Percentiles rank a stretch among this genome's conserved stretches.
Evolutionary conservation across 2,888 invertebrate species (phyloP).

Genomic region (Sthenelais limicola): DNA sequence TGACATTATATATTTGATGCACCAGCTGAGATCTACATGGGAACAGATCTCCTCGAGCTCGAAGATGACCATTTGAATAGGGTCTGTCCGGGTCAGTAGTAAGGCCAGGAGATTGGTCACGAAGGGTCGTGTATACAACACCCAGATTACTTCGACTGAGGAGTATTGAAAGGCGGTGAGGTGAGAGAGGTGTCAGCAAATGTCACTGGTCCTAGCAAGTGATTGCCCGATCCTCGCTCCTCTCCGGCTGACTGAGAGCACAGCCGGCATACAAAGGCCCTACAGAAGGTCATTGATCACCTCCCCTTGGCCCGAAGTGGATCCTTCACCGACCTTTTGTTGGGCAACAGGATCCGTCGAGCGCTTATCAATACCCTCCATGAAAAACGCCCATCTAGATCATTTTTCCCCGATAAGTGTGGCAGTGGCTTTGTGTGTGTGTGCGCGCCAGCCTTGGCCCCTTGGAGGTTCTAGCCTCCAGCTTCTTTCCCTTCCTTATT

Average conservation of each 20-base stretch:
- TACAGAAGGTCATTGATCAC: neutral
- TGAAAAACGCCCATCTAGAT: slow-evolving; percentile 34
- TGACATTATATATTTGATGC: too few species aligned
- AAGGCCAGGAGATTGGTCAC: neutral
- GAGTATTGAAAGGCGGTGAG: slow-evolving; percentile 5
- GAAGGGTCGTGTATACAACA: neutral
- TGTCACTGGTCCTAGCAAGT: neutral
- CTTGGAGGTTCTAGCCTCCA: neutral
- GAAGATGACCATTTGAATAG: too few species aligned
- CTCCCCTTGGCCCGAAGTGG: slow-evolving; percentile 29
- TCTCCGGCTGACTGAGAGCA: neutral
- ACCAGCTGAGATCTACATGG: too few species aligned
- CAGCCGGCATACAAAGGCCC: slow-evolving; percentile 18
- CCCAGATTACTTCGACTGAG: neutral
- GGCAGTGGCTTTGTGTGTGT: neutral
- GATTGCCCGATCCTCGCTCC: slow-evolving; percentile 28
- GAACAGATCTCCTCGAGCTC: too few species aligned
- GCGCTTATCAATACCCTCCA: slow-evolving; percentile 18
- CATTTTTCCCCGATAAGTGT: slow-evolving; percentile 33
- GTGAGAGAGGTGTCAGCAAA: slow-evolving; percentile 9
- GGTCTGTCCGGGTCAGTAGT: slow-evolving; percentile 6
- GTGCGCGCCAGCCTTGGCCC: neutral
- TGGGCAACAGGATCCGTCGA: slow-evolving; percentile 26
- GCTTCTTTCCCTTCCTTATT: too few species aligned
- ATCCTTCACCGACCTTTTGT: slow-evolving; percentile 14